Conservation (phyloP, 2,113 vertebrate species). For the Naja naja region DNA sequence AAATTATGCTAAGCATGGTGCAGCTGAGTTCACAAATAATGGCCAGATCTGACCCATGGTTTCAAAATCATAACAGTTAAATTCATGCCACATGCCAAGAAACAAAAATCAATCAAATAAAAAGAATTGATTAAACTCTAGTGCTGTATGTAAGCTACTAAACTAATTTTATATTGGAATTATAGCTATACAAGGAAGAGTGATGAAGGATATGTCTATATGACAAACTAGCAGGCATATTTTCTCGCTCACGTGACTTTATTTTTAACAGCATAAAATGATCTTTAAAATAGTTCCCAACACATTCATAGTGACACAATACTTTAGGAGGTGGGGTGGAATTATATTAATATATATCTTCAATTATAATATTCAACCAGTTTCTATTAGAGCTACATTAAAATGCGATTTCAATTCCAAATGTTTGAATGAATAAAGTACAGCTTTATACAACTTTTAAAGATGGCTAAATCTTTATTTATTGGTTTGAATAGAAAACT, state of each 20-base stretch:
- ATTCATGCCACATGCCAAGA: background rate
- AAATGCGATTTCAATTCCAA: background rate
- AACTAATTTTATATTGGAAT: background rate
- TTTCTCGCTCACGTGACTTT: background rate
- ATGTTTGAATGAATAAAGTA: background rate
- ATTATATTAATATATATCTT: background rate
- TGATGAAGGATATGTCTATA: background rate
- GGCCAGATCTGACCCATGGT: background rate
- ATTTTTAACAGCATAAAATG: background rate
- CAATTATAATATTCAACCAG: background rate
- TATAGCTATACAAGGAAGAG: background rate
- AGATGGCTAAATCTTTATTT: background rate
- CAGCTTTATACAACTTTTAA: background rate
- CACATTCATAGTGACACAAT: background rate
- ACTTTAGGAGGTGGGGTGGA: background rate
- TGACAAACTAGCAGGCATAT: background rate
- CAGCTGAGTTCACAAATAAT: background rate
- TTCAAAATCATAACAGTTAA: background rate
- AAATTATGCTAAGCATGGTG: background rate
- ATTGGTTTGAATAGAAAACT: background rate
- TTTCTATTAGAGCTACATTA: background rate
- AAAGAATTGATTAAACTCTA: background rate
- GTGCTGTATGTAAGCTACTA: background rate
- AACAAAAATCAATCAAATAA: background rate
- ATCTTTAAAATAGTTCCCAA: background rate